Evolutionary conservation across 2,888 invertebrate genomes (phyloP).

Genomic region (Lasioglossum vierecki): DNA sequence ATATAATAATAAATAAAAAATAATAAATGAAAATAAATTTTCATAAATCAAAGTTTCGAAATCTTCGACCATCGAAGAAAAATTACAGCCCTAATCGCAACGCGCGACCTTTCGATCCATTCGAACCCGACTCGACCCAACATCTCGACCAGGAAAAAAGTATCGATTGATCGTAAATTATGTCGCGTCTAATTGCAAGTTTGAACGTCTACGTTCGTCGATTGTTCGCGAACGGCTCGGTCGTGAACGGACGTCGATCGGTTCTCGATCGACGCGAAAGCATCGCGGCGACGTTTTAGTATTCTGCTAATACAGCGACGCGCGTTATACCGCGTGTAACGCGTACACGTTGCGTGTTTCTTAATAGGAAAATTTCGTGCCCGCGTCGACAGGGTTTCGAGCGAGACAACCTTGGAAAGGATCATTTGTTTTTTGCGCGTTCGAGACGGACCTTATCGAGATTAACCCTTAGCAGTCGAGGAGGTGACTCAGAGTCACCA

Average conservation of each 20-base stretch:
- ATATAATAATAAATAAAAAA: too few species aligned
- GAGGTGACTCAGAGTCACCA: too few species aligned
- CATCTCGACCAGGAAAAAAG: neutral
- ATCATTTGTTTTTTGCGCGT: neutral
- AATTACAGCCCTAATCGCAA: neutral
- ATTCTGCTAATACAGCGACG: conserved; percentile 35
- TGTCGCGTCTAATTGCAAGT: conserved; percentile 26
- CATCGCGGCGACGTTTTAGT: conserved; percentile 41
- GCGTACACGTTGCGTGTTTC: conserved; percentile 39
- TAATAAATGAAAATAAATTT: too few species aligned
- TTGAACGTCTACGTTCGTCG: conserved; percentile 53
- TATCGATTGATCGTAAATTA: conserved; percentile 52
- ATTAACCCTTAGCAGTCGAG: neutral
- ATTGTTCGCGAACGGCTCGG: conserved; percentile 31
- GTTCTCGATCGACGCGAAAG: conserved; percentile 36
- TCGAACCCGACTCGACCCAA: neutral
- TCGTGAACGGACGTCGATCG: conserved; percentile 31
- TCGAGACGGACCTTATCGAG: conserved; percentile 11
- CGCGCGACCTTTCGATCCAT: neutral
- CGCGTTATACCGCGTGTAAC: conserved; percentile 41
- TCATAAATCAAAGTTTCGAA: too few species aligned
- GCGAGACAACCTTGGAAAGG: conserved; percentile 37
- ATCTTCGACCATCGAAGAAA: too few species aligned
- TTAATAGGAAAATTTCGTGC: conserved; percentile 52
- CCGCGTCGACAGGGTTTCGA: conserved; percentile 34